Conservation (phyloP, 2,888 invertebrate species). For the Drosophila nigritarsus region DNA sequence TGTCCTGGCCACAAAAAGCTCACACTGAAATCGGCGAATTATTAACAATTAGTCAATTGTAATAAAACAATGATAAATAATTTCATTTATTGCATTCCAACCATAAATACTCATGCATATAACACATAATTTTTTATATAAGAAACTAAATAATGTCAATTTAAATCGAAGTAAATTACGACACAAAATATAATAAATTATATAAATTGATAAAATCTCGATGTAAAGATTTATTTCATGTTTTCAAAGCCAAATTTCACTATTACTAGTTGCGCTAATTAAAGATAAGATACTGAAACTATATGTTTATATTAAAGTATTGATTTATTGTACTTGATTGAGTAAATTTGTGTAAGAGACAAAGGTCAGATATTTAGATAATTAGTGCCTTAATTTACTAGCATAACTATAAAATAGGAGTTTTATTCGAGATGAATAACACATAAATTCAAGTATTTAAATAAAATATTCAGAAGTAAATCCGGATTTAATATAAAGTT, state of each 20-base stretch:
- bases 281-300: neutral
- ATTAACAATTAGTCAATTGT: constrained; percentile 72
- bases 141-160: neutral
- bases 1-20: constrained; percentile 10
- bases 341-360: neutral
- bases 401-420: neutral
- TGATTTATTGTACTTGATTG: neutral
- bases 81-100: constrained; percentile 54
- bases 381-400: neutral
- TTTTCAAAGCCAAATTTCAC: neutral
- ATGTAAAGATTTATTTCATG: neutral
- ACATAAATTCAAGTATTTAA: neutral
- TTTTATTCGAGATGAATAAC: neutral
- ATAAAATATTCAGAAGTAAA: neutral
- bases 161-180: neutral
- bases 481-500: neutral
- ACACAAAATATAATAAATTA: neutral
- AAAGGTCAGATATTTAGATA: neutral
- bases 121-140: neutral
- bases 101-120: neutral
- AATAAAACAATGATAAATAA: constrained; percentile 69
- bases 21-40: constrained; percentile 53
- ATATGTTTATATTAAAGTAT: neutral
- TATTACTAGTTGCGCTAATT: neutral
- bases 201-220: neutral